Base-by-base conservation (phyloP, 2,888 invertebrate species). In the Hirtodrosophila trivittata region DNA sequence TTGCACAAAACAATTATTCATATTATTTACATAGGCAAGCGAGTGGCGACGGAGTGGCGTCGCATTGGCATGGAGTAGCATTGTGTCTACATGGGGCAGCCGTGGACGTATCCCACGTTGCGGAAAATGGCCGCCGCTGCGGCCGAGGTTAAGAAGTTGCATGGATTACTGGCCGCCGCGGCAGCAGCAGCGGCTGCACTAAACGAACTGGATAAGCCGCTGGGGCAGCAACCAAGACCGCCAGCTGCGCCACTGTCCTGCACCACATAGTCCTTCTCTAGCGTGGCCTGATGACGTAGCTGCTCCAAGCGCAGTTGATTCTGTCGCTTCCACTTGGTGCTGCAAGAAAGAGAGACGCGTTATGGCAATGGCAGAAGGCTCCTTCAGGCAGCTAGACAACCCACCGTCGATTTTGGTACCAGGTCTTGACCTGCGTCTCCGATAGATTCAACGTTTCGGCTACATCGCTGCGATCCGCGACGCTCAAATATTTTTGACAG, bases 361-460 rank as follows among this genome's bases (percentile, higher is more conserved):
- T n/a, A n/a, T n/a, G n/a, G n/a, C n/a, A n/a, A n/a, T n/a, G n/a
- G n/a, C n/a, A n/a, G n/a, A n/a, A n/a, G n/a, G n/a, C n/a, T n/a
- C n/a, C n/a, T n/a, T n/a, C 18, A 21, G 18, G 18, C 18, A 21
- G 18, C n/a, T n/a, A 21, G 5, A 3, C 2, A 4, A 69, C 72
- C 47, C 55, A 91, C 91, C 91, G 88, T 74, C 91, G 83, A 69
- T 91, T 91, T 59, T 91, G 91, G 71, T 91, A 98, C 97, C 98
- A 98, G 1, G 98, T 98, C 91, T 98, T 98, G 49, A 98, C 97
- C 89, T 98, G 98, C 0, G 97, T 98, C 91, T 98, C 98, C 28
- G 97, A 96, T 18, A 98, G 92, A 86, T 95, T 96, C 16, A 98
- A 92, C 0, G 96, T 95, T 86, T 97, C 97, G 0, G 98, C 97